phyloP scores from a whole-genome alignment of 2,797 vertebrate genomes.

The Dromococcyx pavoninus region DNA sequence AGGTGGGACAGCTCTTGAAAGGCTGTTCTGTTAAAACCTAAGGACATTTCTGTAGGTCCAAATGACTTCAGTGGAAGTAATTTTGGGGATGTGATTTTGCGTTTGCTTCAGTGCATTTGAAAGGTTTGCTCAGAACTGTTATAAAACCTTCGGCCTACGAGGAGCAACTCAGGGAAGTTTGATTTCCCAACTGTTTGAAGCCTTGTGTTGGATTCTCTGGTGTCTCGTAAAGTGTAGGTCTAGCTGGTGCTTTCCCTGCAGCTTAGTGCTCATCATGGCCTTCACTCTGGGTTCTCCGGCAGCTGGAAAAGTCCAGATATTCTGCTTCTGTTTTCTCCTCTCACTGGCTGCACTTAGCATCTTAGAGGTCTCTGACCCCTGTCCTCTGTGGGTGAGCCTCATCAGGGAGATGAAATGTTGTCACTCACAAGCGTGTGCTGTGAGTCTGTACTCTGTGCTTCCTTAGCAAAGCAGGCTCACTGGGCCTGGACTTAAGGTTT shows the following conservation, averaged over 20 bases:
- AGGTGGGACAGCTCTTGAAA: not conserved
- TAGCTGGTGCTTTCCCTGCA: not conserved
- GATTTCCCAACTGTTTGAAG: not conserved
- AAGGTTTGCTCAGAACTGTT: not conserved
- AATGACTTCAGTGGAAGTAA: constrained; percentile 33
- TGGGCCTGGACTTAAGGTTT: not conserved
- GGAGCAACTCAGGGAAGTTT: not conserved
- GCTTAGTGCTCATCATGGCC: not conserved
- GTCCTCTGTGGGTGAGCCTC: not conserved
- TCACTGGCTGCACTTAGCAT: not conserved
- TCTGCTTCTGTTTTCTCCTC: not conserved
- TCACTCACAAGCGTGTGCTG: not conserved
- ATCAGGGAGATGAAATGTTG: not conserved
- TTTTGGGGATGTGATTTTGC: constrained; percentile 8
- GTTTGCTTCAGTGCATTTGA: not conserved
- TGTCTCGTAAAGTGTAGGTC: not conserved
- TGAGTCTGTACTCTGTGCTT: fast-evolving
- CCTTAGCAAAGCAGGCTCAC: not conserved
- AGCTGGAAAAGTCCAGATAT: not conserved
- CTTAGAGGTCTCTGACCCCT: not conserved
- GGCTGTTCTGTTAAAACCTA: not conserved
- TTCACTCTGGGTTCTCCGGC: not conserved
- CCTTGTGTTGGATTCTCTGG: not conserved
- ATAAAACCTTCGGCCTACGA: not conserved
- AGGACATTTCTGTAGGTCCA: not conserved